Evolutionary conservation across 2,888 invertebrate species (phyloP).

Genomic region (Phania funesta): DNA sequence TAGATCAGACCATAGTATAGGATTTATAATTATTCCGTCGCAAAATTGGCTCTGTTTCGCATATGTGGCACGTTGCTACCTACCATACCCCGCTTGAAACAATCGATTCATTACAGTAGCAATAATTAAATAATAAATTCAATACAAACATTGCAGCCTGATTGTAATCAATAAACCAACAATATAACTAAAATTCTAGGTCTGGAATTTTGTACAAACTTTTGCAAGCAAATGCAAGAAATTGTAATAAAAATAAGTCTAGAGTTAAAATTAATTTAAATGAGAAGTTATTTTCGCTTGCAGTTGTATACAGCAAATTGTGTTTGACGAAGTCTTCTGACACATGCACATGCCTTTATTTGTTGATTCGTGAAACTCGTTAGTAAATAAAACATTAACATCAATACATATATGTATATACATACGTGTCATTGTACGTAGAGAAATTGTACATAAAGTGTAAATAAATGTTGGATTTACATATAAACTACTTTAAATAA

Average conservation of each 20-base stretch:
- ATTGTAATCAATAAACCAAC: too few relatives aligned
- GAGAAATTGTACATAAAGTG: not conserved
- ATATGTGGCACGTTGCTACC: too few relatives aligned
- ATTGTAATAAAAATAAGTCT: not conserved
- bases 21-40: too few relatives aligned
- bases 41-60: too few relatives aligned
- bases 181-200: too few relatives aligned
- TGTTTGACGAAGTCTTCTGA: not conserved
- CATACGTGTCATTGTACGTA: not conserved
- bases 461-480: slow-evolving; percentile 17
- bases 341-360: not conserved
- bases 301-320: not conserved
- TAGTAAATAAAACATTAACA: slow-evolving; percentile 42
- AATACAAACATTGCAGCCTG: too few relatives aligned
- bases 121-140: too few relatives aligned
- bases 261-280: slow-evolving; percentile 7
- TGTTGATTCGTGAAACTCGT: slow-evolving; percentile 11
- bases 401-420: too few relatives aligned
- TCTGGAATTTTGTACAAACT: not conserved
- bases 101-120: too few relatives aligned
- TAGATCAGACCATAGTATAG: too few relatives aligned
- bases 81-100: too few relatives aligned
- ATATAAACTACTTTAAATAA: slow-evolving; percentile 12
- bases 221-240: not conserved
- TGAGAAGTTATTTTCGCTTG: not conserved